Evolutionary conservation across 2,888 invertebrate species (phyloP).

Genomic region (Agonum fuliginosum): DNA sequence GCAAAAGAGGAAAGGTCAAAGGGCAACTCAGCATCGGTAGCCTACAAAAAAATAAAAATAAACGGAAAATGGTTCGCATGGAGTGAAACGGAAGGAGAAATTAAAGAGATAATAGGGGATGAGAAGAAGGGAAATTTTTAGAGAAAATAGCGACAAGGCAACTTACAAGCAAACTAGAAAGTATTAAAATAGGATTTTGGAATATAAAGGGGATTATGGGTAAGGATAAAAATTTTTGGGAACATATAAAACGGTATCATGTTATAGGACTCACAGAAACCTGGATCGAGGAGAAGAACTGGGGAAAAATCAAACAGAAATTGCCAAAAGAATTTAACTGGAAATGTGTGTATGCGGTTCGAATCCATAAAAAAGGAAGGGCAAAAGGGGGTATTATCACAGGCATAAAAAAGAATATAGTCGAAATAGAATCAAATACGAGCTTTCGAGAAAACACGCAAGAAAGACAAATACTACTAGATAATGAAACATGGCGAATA

Average conservation of each 20-base stretch:
- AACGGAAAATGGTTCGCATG: not conserved
- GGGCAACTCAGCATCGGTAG: not conserved
- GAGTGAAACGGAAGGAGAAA: not conserved
- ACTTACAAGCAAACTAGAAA: not conserved
- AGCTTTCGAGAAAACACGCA: not conserved
- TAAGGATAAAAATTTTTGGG: not conserved
- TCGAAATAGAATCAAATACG: not conserved
- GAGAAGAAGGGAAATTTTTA: not conserved
- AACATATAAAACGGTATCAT: not conserved
- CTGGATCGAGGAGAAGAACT: not conserved
- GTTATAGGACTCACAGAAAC: not conserved
- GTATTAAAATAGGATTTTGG: too few species aligned
- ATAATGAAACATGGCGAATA: not conserved
- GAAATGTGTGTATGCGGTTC: not conserved
- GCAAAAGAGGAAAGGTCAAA: not conserved
- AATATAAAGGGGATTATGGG: too few species aligned
- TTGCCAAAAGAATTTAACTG: not conserved
- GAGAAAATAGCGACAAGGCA: not conserved
- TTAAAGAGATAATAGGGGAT: not conserved
- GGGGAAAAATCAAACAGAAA: not conserved
- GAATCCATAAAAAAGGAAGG: not conserved
- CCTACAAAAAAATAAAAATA: not conserved
- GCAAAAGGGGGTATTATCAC: not conserved
- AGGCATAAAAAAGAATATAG: not conserved
- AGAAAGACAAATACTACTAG: not conserved